Evolutionary conservation across 2,888 invertebrate genomes (phyloP).

Genomic region (Cephus rjabovi): DNA sequence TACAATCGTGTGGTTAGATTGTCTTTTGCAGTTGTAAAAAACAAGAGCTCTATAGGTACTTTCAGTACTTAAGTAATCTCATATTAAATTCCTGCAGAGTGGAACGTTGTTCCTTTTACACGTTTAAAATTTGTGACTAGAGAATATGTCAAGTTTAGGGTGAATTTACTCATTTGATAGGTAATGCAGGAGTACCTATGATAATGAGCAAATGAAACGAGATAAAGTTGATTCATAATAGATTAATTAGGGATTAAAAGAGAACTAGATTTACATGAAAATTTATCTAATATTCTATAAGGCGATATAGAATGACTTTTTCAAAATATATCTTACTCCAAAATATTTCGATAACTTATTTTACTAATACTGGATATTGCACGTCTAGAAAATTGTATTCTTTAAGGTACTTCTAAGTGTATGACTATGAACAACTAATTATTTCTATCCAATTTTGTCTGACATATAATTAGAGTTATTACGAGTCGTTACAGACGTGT

Average conservation of each 20-base stretch:
- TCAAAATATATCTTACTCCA: neutral
- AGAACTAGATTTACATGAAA: too few species aligned
- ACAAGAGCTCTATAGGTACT: neutral
- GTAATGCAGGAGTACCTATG: neutral
- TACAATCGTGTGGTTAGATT: neutral
- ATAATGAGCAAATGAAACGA: neutral
- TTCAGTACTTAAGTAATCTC: neutral
- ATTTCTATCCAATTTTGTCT: neutral
- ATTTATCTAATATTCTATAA: too few species aligned
- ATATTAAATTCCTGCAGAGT: neutral
- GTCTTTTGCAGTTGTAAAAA: neutral
- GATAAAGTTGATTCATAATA: neutral
- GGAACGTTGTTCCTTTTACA: neutral
- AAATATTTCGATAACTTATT: neutral
- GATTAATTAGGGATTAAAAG: neutral
- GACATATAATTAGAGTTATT: neutral
- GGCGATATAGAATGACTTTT: neutral
- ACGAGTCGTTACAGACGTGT: neutral
- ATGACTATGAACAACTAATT: neutral
- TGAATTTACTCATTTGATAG: neutral
- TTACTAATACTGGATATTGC: neutral
- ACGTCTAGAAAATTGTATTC: neutral
- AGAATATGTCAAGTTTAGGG: neutral
- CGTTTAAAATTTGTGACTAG: neutral
- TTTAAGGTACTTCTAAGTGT: neutral